Conservation (phyloP, 2,888 invertebrate genomes). For the Galeopsomyia nigrocyanea region DNA sequence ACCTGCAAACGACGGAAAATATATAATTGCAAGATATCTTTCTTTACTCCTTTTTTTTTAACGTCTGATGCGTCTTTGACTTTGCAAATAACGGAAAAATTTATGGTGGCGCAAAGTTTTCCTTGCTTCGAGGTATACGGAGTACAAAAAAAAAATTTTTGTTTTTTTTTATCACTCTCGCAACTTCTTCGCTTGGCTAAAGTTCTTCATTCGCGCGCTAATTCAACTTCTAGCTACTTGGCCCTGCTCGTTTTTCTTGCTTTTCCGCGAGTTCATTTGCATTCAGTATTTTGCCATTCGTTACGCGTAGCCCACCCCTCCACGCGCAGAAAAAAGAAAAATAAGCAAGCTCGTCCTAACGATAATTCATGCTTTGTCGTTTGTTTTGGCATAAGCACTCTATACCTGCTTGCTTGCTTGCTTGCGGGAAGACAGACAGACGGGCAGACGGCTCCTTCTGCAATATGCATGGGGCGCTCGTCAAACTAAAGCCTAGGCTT, state of each 20-base stretch:
- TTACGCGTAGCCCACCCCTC: not conserved
- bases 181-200: conserved; percentile 4
- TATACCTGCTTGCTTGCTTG: too few relatives aligned
- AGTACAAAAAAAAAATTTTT: not conserved
- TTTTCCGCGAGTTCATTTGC: conserved; percentile 21
- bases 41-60: not conserved
- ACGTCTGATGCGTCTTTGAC: not conserved
- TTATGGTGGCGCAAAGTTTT: not conserved
- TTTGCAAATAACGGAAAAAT: too few relatives aligned
- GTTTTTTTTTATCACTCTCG: conserved; percentile 26
- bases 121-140: not conserved
- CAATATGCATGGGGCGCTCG: too few relatives aligned
- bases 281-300: conserved; percentile 24
- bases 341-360: not conserved
- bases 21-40: not conserved
- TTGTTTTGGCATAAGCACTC: too few relatives aligned
- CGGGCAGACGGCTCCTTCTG: too few relatives aligned
- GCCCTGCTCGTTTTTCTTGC: not conserved
- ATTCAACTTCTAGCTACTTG: conserved; percentile 11
- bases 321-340: not conserved
- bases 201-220: conserved; percentile 29
- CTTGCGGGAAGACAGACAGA: too few relatives aligned
- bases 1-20: too few relatives aligned
- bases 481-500: too few relatives aligned
- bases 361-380: too few relatives aligned